Base-by-base conservation (phyloP, 2,113 vertebrate genomes). In the Podiceps cristatus region DNA sequence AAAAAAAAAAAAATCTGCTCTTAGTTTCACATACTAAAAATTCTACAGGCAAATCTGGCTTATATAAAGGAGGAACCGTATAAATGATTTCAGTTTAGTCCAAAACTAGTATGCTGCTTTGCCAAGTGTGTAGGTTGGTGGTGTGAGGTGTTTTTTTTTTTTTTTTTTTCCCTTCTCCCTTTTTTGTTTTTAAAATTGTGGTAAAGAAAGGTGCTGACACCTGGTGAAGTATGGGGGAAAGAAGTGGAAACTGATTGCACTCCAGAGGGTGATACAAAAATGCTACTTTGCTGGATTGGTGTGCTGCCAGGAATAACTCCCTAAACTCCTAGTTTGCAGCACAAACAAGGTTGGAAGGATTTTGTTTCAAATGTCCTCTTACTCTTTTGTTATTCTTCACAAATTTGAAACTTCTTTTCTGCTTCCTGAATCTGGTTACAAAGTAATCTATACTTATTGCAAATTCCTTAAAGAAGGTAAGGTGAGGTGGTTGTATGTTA, bases 301-400 rank as follows among this genome's bases (percentile, higher is more conserved):
- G 11, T 79, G 33, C 75, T 96, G 88, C 82, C 82, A 92, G 86
- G 90, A 93, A 75, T 79, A 91, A 74, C 50, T 67, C 45, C 55
- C 42, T 52, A 17, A 90, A 67, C 66, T 82, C 16, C 4, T 45
- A 3, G 55, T 62, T 76, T 88, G 75, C 27, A 53, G 79, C 40
- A 73, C 45, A 73, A 68, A 58, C 1, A 10, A 44, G 23, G 18
- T 66, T 58, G 45, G 29, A 64, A 83, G 35, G 31, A 37, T 80
- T 90, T 78, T 62, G 31, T 88, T 79, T 95, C 67, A 79, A 44
- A 27, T 33, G 18, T 72, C 72, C 45, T 95, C 28, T 45, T 19
- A 9, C 59, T 92, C 24, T 50, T 59, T 53, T 71, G 17, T 76
- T 72, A 20, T 80, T 89, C 49, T 79, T 74, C 22, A 47, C 20